A percentile compares a stretch with the other conserved stretches of the same genome.
These are phyloP conservation scores for Eretmochelys imbricata DNA, from an alignment of 2,113 vertebrate genomes.

Conservation along the genomic window DNA sequence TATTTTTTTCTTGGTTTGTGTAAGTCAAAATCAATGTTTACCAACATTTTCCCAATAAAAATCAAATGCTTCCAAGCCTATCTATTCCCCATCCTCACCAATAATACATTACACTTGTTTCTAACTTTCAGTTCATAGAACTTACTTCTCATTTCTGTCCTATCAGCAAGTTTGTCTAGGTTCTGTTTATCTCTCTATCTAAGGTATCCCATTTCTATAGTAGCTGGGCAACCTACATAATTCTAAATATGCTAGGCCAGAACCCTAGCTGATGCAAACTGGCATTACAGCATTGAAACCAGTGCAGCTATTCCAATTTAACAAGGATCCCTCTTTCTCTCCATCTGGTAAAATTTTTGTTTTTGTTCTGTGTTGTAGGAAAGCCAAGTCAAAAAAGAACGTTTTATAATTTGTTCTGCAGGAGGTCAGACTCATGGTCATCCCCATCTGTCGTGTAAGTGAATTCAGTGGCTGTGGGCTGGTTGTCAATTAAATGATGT, in stretches of 20 bases:
- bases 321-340: neutral
- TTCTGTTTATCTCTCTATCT: neutral
- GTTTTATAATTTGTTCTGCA: neutral
- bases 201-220: neutral
- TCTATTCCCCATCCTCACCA: neutral
- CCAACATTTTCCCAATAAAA: neutral
- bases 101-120: neutral
- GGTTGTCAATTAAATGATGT: neutral
- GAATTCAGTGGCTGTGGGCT: neutral
- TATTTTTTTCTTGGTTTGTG: too few species aligned
- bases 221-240: neutral
- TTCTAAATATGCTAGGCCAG: neutral
- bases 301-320: neutral
- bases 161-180: neutral
- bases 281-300: neutral
- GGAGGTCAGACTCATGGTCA: neutral
- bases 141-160: too few species aligned
- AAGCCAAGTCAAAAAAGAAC: neutral
- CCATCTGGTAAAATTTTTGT: neutral
- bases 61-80: neutral
- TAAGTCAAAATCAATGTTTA: neutral
- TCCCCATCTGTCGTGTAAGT: neutral
- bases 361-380: neutral
- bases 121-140: neutral
- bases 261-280: neutral